phyloP scores from a whole-genome alignment of 2,113 vertebrate species.

The Garra rufa region DNA sequence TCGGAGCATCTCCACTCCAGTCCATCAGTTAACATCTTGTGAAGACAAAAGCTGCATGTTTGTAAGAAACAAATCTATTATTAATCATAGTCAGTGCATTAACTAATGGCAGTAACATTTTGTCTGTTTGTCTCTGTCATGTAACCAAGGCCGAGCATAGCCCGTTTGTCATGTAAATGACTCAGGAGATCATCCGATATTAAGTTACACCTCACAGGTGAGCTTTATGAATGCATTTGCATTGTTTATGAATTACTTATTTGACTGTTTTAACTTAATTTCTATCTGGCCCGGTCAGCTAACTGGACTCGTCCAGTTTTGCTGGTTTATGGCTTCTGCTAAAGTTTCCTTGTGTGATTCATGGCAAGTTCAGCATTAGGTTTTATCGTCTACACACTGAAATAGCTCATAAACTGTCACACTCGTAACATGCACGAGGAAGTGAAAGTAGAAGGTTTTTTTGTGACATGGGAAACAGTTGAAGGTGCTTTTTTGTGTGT shows the following conservation, averaged over 20 bases:
- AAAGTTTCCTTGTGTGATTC: neutral
- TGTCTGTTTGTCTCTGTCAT: neutral
- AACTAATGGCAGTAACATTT: neutral
- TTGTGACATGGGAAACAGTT: neutral
- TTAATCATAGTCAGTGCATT: neutral
- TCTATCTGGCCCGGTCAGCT: neutral
- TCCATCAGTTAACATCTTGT: too few species aligned
- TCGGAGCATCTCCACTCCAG: too few species aligned
- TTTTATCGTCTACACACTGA: neutral
- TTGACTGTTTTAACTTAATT: neutral
- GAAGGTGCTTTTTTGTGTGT: neutral
- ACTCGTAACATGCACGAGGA: neutral
- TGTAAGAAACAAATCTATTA: too few species aligned
- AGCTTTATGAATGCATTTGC: neutral
- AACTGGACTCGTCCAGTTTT: neutral
- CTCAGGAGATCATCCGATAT: neutral
- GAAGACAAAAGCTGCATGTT: too few species aligned
- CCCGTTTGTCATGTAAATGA: neutral
- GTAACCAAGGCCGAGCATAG: neutral
- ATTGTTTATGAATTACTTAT: neutral
- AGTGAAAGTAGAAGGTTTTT: constrained; percentile 4
- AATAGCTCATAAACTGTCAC: neutral
- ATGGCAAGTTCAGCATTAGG: neutral
- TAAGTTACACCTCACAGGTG: neutral
- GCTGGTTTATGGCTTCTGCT: neutral